Conservation (phyloP, 2,888 invertebrate genomes). For the Latrodectus elegans region DNA sequence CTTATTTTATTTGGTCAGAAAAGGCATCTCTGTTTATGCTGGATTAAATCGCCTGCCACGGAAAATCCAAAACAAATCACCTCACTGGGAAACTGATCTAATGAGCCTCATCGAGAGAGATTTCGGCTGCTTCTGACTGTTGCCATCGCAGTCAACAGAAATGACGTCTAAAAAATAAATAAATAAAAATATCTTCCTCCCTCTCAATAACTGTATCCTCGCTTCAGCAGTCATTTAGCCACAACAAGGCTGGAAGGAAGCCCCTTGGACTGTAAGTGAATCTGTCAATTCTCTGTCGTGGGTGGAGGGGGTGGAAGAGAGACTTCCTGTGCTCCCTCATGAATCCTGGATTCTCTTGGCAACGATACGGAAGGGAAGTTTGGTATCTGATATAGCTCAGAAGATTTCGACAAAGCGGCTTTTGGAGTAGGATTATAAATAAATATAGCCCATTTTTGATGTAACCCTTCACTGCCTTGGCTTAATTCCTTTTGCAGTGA, state of each 20-base stretch:
- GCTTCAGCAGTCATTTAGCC: slow-evolving; percentile 39
- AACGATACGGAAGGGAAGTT: slow-evolving; percentile 39
- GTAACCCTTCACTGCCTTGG: no score
- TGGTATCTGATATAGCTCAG: slow-evolving; percentile 32
- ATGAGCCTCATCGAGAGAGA: background rate
- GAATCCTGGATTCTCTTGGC: slow-evolving; percentile 10
- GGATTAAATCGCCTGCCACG: background rate
- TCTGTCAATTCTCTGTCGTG: slow-evolving; percentile 30
- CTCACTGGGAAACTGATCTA: background rate
- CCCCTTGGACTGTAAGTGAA: slow-evolving; percentile 27
- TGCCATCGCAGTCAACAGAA: background rate
- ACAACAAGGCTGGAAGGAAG: slow-evolving; percentile 14
- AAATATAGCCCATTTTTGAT: background rate
- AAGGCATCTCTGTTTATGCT: background rate
- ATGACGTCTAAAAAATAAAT: background rate
- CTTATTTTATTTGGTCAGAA: no score
- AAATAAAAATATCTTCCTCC: slow-evolving; percentile 1
- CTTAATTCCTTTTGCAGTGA: no score
- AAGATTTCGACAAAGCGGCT: slow-evolving; percentile 25
- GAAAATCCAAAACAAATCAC: slow-evolving; percentile 1
- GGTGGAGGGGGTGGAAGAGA: background rate
- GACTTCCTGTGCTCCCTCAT: background rate
- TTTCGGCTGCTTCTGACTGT: background rate
- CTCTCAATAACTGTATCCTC: slow-evolving; percentile 9
- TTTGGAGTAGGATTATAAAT: background rate